Base-by-base conservation (phyloP, 2,888 invertebrate genomes). In the Chaitophorus viminalis region DNA sequence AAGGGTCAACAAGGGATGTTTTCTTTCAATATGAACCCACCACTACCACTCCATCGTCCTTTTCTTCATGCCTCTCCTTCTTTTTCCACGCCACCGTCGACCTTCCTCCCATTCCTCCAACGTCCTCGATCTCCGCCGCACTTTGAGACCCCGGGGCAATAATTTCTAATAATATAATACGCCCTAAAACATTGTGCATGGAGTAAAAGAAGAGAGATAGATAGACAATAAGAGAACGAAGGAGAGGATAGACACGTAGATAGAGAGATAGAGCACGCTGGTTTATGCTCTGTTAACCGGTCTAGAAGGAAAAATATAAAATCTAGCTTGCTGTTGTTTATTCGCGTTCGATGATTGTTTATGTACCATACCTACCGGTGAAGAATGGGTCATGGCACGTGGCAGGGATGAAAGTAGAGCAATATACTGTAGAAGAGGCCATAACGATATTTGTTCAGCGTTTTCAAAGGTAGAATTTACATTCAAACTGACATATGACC, bases 1-100 rank as follows among this genome's bases (percentile, higher is more conserved):
- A 87, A 87, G 87, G 87, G 87, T 87, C 87, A 87, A 87, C 79
- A 86, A 86, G 86, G 78, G 78, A 86, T 87, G 87, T 87, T 87
- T 87, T 86, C 86, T 86, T 86, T 87, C 81, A 81, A 87, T 87
- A 87, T 46, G 70, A 78, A 72, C 72, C 70, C 29, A 4, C 70
- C 86, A 6, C 72, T 36, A 9, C 60, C 17, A 3, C 70, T 52
- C 52, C 11, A 18, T 4, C 14, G 46, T 46, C 46, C 60, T 60
- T 25, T 60, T 6, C 60, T 60, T 60, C 60, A 3, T 60, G 0
- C 18, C 17, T 17, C 33, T 33, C 70, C 31, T 60, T 60, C 25
- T 60, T 3, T 5, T 60, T 2, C 21, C 29, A 17, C 29, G 6
- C 75, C 65, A n/a, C 21, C 78, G 21, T 46, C 29, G 18, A 39